These are phyloP conservation scores for Syndactyla subalaris DNA, from an alignment of 2,797 vertebrate species.

Conservation along the genomic window DNA sequence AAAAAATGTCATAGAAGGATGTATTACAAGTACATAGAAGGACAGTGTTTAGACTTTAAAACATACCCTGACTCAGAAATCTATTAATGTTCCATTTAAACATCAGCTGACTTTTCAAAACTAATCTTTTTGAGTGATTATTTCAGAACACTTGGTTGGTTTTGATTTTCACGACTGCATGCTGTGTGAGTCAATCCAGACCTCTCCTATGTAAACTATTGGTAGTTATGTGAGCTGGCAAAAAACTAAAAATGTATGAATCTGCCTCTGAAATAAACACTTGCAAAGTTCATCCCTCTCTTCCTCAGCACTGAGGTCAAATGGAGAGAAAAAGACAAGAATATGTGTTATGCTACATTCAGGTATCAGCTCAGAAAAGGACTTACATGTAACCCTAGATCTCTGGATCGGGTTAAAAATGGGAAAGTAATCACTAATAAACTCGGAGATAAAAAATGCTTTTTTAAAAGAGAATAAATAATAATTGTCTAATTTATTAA, in stretches of 20 bases:
- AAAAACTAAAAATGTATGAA: background rate
- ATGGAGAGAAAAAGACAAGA: background rate
- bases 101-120: background rate
- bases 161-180: background rate
- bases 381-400: background rate
- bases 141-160: background rate
- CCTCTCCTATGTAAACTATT: background rate
- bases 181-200: background rate
- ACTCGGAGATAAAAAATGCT: background rate
- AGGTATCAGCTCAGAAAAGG: background rate
- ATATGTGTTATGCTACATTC: background rate
- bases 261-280: background rate
- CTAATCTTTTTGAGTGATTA: background rate
- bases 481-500: background rate
- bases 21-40: background rate
- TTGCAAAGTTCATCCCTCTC: background rate
- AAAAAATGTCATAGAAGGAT: background rate
- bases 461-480: background rate
- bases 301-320: background rate
- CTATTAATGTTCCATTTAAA: background rate
- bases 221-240: background rate
- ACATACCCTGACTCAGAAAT: background rate
- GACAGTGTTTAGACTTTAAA: conserved; percentile 8
- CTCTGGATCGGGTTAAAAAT: background rate
- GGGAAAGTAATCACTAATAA: background rate